These are phyloP conservation scores for Pitta sordida DNA, from an alignment of 2,113 vertebrate species.

Conservation along the genomic window DNA sequence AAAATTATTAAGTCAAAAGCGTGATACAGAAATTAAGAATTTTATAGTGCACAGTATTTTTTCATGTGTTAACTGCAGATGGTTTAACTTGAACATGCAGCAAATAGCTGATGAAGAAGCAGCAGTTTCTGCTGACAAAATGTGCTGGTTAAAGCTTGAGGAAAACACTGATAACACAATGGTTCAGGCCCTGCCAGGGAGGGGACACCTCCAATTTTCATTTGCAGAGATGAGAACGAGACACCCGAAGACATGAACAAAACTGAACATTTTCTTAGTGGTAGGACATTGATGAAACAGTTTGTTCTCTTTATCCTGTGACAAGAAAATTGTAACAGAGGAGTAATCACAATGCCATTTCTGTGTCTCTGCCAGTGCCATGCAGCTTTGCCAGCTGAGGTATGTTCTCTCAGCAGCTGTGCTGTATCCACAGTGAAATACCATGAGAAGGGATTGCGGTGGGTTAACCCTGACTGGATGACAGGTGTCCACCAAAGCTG, in stretches of 20 bases:
- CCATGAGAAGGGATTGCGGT: not conserved
- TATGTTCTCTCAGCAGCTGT: rapidly evolving
- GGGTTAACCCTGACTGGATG: not conserved
- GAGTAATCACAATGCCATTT: rapidly evolving
- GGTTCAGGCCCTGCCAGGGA: not conserved
- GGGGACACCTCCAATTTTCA: not conserved
- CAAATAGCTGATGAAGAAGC: not conserved
- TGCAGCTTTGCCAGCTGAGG: not conserved
- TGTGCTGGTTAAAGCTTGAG: not conserved
- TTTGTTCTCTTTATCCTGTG: not conserved
- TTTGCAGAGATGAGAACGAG: not conserved
- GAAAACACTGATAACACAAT: not conserved
- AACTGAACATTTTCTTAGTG: not conserved
- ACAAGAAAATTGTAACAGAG: not conserved
- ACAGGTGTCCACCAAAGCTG: not conserved
- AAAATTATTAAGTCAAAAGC: not conserved
- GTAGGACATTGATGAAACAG: not conserved
- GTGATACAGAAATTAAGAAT: not conserved
- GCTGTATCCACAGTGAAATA: not conserved
- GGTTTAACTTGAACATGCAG: not conserved
- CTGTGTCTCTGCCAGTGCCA: not conserved
- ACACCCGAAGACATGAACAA: rapidly evolving
- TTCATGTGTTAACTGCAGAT: not conserved
- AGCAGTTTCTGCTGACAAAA: not conserved
- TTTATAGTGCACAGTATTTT: not conserved